Evolutionary conservation across 30 jellyfish, hydroid and myxozoan genomes (phyloP), one percentile per base, ranked within the genome.

Genomic region (Mastigias papua): DNA sequence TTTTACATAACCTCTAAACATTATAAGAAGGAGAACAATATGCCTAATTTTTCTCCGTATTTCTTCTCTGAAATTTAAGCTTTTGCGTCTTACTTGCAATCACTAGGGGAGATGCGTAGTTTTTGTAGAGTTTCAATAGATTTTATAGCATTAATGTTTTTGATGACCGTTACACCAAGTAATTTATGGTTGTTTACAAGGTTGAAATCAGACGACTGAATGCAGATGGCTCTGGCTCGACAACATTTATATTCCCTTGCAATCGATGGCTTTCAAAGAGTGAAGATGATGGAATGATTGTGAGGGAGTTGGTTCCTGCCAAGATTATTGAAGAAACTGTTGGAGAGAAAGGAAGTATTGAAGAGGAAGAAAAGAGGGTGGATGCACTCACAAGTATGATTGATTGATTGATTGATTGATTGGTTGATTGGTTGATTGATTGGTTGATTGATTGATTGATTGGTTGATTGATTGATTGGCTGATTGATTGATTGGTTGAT

Each of bases 211-310:
- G 99, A 30, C 61, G 96, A 54, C 72, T 95, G 54, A 78, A 86
- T 28, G 97, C 88, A 34, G 98, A 89, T 48, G 95, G 95, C 1
- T 75, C 86, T 26, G 97, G 97, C 0, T 90, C 97, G 29, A 97
- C 97, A 4, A 95, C 98, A n/a, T 87, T 84, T 65, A 91, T 97
- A 23, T 95, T 95, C 69, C 98, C 97, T n/a, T 95, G 99, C 84
- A 91, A 91, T 72, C 99, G 99, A 0, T 95, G 99, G 99, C 72
- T 95, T 3, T 98, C 99, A 2, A 95, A 95, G 72, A 87, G 95
- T 34, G 97, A 95, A 74, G 99, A 95, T 22, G 99, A 95, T 72
- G 98, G 98, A 20, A 97, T 97, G 54, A 95, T 95, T 60, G 97
- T 95, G 25, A 81, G 98, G 69, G 98, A 94, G 65, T 95, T 94